Evolutionary conservation across 2,113 vertebrate genomes (phyloP).

Genomic region (Australoheros scitulus): DNA sequence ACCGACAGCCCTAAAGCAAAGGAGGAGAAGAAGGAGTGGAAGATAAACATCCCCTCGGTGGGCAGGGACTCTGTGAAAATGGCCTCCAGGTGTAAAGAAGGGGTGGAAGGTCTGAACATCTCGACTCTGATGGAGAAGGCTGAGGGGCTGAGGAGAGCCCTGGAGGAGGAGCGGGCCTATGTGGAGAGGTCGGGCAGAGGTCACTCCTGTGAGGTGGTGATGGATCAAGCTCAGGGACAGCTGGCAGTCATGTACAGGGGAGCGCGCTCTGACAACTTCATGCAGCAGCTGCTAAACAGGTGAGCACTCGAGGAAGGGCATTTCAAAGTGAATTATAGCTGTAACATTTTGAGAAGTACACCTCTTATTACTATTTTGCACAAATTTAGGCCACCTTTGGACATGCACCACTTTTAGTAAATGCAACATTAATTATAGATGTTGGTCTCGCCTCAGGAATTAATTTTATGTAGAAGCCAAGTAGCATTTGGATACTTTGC

Average conservation of each 20-base stretch:
- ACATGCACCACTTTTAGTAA: not conserved
- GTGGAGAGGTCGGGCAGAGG: slow-evolving; percentile 86
- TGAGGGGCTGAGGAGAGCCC: slow-evolving; percentile 89
- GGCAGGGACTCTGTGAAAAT: slow-evolving; percentile 80
- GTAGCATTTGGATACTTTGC: not conserved
- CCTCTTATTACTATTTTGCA: not conserved
- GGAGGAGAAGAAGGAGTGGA: slow-evolving; percentile 82
- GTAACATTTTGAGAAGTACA: not conserved
- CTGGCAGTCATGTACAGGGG: slow-evolving; percentile 90
- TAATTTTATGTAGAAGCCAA: not conserved
- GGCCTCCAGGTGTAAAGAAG: slow-evolving; percentile 83
- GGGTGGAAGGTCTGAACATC: slow-evolving; percentile 91
- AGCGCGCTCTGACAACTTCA: slow-evolving; percentile 91
- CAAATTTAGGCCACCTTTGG: not conserved
- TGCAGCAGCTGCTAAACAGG: slow-evolving; percentile 97
- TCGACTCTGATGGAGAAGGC: slow-evolving; percentile 97
- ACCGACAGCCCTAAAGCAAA: slow-evolving; percentile 82
- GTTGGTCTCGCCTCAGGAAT: not conserved
- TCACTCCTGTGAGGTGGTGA: slow-evolving; percentile 80
- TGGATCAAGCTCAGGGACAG: slow-evolving; percentile 85
- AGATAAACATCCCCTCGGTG: slow-evolving; percentile 79
- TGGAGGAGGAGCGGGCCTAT: slow-evolving; percentile 93
- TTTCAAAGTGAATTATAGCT: not conserved
- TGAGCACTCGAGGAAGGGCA: slow-evolving; percentile 61
- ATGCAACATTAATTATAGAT: not conserved